These are phyloP conservation scores for Platalea minor DNA, from an alignment of 2,797 vertebrate species.

Conservation along the genomic window DNA sequence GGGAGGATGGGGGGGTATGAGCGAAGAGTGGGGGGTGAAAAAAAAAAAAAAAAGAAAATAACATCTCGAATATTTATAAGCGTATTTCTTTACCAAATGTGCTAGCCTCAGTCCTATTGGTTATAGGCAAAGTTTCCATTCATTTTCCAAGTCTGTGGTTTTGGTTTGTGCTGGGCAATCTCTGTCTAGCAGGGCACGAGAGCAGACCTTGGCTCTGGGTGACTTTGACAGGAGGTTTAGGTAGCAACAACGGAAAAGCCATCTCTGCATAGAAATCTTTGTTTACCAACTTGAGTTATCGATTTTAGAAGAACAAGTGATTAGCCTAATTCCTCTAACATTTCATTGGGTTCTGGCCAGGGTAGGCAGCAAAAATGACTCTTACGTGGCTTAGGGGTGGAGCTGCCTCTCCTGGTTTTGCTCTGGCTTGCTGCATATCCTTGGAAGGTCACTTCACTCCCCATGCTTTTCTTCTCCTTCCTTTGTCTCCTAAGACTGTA, in stretches of 20 bases:
- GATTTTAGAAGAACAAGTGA: neutral
- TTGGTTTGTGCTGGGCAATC: neutral
- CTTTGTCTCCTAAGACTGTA: neutral
- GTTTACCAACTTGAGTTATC: neutral
- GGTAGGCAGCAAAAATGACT: neutral
- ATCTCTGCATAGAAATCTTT: neutral
- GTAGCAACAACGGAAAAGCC: neutral
- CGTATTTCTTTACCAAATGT: neutral
- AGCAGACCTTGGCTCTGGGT: neutral
- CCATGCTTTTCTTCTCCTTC: neutral
- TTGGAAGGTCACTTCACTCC: neutral
- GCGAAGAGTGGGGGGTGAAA: neutral
- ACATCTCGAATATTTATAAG: neutral
- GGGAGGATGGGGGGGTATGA: neutral
- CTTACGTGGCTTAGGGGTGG: neutral
- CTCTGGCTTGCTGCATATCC: neutral
- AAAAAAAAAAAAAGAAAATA: neutral
- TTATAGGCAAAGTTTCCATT: neutral
- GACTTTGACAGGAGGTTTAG: neutral
- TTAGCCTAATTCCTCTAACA: neutral
- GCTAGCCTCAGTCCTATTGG: neutral
- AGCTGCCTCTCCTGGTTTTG: neutral
- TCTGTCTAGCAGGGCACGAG: neutral
- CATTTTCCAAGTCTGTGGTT: neutral
- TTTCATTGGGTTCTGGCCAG: neutral